Base-by-base conservation (phyloP, 2,888 invertebrate genomes). In the Clusia tigrina region DNA sequence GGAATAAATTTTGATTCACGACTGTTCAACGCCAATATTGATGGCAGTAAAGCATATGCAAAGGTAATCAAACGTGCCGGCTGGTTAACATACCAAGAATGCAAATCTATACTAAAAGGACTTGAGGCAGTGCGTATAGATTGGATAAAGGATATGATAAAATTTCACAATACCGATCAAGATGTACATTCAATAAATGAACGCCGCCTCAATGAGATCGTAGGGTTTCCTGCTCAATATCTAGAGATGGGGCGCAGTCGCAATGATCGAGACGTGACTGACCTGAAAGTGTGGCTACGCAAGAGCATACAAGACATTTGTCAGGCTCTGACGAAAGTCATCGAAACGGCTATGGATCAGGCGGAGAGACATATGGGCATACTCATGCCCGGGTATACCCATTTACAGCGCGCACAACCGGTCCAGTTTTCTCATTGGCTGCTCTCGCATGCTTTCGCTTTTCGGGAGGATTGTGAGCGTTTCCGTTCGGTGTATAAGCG, bases 101-200 rank as follows among this genome's bases (percentile, higher is more conserved):
- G 86, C 63, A 74, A 83, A 24, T 79, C 82, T 54, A 90, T 94
- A 69, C 83, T 86, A 24, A 78, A 85, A 12, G 93, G 91, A 23
- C 85, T 94, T 32, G 85, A 88, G 64, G 81, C 87, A 79, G 89
- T 93, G n/a, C 85, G 87, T 68, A 81, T 84, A 54, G 93, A 94
- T 78, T 91, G 94, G 88, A 84, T 87, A 54, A 83, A 85, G 54
- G 87, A 87, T 9, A 78, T 85, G 1, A 87, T 89, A 52, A 71
- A 83, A 57, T 84, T 92, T 51, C 80, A 84, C 61, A 84, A 86
- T 24, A 82, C 86, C 0, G 94, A 94, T 78, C 94, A 95, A 83
- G 94, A 94, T 80, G 91, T 95, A 57, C 94, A 95, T 77, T 91
- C 93, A 0, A 92, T 92, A 5, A 93, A 93, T 70, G 94, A 94